Base-by-base conservation (phyloP, 2,888 invertebrate genomes). In the Zhengitettix transpicula region DNA sequence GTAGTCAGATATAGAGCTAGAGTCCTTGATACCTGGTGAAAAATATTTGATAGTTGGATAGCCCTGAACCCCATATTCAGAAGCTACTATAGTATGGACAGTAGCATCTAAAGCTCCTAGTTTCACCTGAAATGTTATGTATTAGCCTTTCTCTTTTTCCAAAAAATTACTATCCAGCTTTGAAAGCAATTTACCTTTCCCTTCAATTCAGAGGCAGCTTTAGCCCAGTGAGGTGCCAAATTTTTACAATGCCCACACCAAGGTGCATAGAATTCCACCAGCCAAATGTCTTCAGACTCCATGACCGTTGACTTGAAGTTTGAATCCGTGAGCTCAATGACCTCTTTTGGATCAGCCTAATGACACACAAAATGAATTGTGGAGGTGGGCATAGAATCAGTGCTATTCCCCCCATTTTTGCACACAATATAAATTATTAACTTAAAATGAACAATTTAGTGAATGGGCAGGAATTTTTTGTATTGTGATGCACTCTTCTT, bases 171-270 rank as follows among this genome's bases (percentile, higher is more conserved):
- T 5, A 28, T 5, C 28, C 7, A 28, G n/a, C 28, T 28, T 28
- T 28, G 28, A 28, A 28, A 5, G 28, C 28, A 28, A 15, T 40
- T 40, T 65, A 83, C 89, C 79, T 97, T 97, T 68, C 97, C 98
- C 76, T 94, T 96, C 17, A 99, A 81, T 71, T 96, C 88, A 8
- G 85, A 78, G 16, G 99, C 98, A 1, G 99, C 99, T 70, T 87
- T 84, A 12, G 89, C 89, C 97, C 97, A 99, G 65, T 96, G 90
- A 0, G 98, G 98, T 59, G 89, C 97, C 58, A 99, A 77, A 71
- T 87, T 94, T 77, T 98, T 97, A 76, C 96, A 96, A 74, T 96
- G 95, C 9, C 95, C 94, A 73, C 95, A 96, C 89, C 95, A 95
- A 0, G 92, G 92, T 9, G 98, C 98, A 74, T 84, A 98, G 80